A percentile compares a stretch with the other conserved stretches of the same genome.
These are phyloP conservation scores for Cataglyphis albicans DNA, from an alignment of 2,888 invertebrate genomes.

Conservation along the genomic window DNA sequence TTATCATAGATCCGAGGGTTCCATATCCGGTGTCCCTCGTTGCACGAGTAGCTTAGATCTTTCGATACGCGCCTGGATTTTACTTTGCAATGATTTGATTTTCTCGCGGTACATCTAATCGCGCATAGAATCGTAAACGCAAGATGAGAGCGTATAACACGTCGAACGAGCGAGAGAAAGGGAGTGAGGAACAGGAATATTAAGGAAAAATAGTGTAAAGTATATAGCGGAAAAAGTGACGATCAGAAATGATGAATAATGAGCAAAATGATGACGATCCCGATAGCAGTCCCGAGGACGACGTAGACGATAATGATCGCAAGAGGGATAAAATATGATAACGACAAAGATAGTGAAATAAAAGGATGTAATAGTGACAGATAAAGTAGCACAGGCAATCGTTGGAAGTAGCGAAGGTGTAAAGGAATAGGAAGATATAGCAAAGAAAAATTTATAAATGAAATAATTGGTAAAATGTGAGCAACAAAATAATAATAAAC, in stretches of 20 bases:
- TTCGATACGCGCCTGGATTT: slow-evolving; percentile 95
- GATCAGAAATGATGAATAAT: slow-evolving; percentile 11
- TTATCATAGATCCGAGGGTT: slow-evolving; percentile 90
- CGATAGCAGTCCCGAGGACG: background rate
- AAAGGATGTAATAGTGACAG: slow-evolving; percentile 50
- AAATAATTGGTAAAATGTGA: slow-evolving; percentile 76
- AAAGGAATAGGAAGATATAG: slow-evolving; percentile 77
- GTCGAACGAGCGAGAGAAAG: slow-evolving; percentile 74
- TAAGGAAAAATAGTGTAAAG: background rate
- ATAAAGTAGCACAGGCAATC: slow-evolving; percentile 50
- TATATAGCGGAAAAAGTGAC: slow-evolving; percentile 40
- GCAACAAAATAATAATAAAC: slow-evolving; percentile 74
- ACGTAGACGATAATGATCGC: slow-evolving; percentile 29
- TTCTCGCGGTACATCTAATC: slow-evolving; percentile 93
- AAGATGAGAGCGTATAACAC: slow-evolving; percentile 54
- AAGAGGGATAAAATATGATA: slow-evolving; percentile 51
- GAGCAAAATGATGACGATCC: background rate
- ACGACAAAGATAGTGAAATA: slow-evolving; percentile 37
- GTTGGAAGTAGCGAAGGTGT: slow-evolving; percentile 38
- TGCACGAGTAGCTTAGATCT: slow-evolving; percentile 95
- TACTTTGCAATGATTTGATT: slow-evolving; percentile 94
- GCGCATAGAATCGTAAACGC: slow-evolving; percentile 60
- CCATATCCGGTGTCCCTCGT: slow-evolving; percentile 94
- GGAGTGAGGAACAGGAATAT: slow-evolving; percentile 1
- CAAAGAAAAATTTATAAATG: slow-evolving; percentile 84